Evolutionary conservation across 1,140 invertebrate species (phyloP).

Genomic region (Nymphalis io): DNA sequence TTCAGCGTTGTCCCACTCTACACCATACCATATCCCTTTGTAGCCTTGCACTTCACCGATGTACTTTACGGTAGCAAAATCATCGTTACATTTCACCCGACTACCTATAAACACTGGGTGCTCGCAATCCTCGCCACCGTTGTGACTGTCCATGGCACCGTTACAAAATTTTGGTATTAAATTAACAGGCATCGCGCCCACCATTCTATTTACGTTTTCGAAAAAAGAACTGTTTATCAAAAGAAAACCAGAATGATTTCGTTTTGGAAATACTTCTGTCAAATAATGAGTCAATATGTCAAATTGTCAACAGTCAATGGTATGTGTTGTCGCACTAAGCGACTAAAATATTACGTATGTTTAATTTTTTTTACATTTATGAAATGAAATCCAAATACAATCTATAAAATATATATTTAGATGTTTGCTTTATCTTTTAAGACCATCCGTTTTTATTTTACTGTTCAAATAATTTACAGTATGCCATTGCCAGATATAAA

Average conservation of each 20-base stretch:
- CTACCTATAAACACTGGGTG: constrained; percentile 72
- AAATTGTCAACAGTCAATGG: background rate
- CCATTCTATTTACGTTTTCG: constrained; percentile 76
- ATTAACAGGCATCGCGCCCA: constrained; percentile 79
- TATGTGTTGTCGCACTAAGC: constrained; percentile 14
- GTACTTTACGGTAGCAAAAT: constrained; percentile 75
- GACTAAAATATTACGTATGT: background rate
- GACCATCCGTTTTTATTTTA: background rate
- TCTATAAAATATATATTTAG: too few relatives aligned
- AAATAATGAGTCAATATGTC: constrained; percentile 42
- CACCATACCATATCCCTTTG: constrained; percentile 89
- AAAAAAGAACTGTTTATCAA: constrained; percentile 76
- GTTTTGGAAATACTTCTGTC: constrained; percentile 55
- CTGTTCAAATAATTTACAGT: background rate
- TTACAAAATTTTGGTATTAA: constrained; percentile 78
- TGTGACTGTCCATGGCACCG: constrained; percentile 73
- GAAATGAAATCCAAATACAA: too few relatives aligned
- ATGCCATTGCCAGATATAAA: background rate
- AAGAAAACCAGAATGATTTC: constrained; percentile 74
- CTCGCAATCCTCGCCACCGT: constrained; percentile 64
- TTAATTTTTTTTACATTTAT: background rate
- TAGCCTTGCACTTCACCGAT: constrained; percentile 81
- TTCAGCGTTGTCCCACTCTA: constrained; percentile 95
- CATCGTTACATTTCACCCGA: constrained; percentile 70
- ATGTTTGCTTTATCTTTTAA: too few relatives aligned